phyloP scores from a whole-genome alignment of 2,888 invertebrate genomes.

The Harpalus rufipes region DNA sequence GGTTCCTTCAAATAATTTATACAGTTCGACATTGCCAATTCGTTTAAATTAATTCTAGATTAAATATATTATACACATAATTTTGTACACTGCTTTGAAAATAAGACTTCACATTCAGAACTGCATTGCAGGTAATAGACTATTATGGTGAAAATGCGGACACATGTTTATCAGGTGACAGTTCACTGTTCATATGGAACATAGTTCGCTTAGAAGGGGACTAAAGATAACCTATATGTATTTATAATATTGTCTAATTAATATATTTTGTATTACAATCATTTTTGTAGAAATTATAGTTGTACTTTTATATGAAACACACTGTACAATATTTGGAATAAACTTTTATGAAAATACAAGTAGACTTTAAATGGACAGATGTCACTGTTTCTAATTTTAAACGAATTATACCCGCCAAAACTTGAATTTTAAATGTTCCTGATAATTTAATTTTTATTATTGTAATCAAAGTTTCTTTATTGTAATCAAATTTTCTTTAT shows the following conservation, averaged over 20 bases:
- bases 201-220: slow-evolving; percentile 7
- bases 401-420: background rate
- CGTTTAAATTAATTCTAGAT: slow-evolving; percentile 3
- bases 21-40: slow-evolving; percentile 68
- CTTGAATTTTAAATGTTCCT: too few species aligned
- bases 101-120: slow-evolving; percentile 39
- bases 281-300: background rate
- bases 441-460: too few species aligned
- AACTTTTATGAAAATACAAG: background rate
- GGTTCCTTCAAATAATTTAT: slow-evolving; percentile 88
- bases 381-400: background rate
- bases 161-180: slow-evolving; percentile 65
- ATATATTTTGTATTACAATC: background rate
- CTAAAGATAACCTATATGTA: background rate
- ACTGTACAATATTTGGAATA: background rate
- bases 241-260: background rate
- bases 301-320: background rate
- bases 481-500: too few species aligned
- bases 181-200: slow-evolving; percentile 41
- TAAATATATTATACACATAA: slow-evolving; percentile 51
- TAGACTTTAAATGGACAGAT: background rate
- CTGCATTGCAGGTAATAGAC: slow-evolving; percentile 65
- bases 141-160: slow-evolving; percentile 20
- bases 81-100: slow-evolving; percentile 25
- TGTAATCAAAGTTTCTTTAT: too few species aligned